Percentiles rank a stretch among this genome's conserved stretches.
These are phyloP conservation scores for Leptosomus discolor DNA, from an alignment of 2,113 vertebrate species.

Conservation along the genomic window DNA sequence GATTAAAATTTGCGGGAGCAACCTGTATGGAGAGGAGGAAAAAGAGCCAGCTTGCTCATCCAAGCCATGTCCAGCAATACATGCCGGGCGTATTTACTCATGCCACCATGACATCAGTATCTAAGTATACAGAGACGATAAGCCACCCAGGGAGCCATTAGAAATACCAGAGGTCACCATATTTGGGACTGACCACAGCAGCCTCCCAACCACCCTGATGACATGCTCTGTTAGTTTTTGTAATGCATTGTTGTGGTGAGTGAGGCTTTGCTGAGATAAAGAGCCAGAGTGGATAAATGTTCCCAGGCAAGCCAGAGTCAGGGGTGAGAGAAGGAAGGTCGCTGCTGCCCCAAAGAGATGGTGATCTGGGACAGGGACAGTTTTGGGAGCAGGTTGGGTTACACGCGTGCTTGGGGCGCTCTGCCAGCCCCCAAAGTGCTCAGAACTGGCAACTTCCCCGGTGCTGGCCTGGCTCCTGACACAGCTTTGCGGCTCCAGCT, in stretches of 20 bases:
- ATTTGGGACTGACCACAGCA: neutral
- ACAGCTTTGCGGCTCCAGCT: accelerated
- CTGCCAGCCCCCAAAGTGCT: neutral
- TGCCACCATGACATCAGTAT: neutral
- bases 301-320: neutral
- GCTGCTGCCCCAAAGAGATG: neutral
- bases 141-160: neutral
- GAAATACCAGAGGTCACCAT: slow-evolving; percentile 13
- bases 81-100: accelerated
- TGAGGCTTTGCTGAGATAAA: neutral
- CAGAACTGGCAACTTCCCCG: neutral
- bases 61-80: neutral
- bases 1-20: neutral
- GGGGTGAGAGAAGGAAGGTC: neutral
- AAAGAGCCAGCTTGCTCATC: neutral
- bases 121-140: slow-evolving; percentile 10
- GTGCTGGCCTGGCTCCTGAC: neutral
- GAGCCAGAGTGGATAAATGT: neutral
- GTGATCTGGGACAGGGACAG: accelerated
- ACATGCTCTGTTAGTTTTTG: neutral
- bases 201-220: neutral
- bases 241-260: accelerated
- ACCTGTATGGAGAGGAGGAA: neutral
- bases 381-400: neutral
- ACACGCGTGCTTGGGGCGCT: accelerated